These are phyloP conservation scores for Diachrysia chrysitis DNA, from an alignment of 2,888 invertebrate species.

Conservation along the genomic window DNA sequence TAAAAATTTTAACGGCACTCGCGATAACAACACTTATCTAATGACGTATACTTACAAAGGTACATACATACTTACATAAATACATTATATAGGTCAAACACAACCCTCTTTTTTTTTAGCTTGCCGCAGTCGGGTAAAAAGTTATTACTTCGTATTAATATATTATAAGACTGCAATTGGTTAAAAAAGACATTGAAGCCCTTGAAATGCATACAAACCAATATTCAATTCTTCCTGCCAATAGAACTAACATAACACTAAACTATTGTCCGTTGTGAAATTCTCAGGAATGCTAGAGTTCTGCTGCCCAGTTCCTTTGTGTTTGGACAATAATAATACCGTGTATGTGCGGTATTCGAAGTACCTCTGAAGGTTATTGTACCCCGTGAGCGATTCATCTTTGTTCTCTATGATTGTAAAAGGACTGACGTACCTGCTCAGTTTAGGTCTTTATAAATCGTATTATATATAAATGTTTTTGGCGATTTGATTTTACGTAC, in stretches of 20 bases:
- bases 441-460: slow-evolving; percentile 12
- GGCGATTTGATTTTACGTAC: slow-evolving; percentile 5
- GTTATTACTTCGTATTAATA: too few relatives aligned
- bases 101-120: too few relatives aligned
- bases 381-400: slow-evolving; percentile 20
- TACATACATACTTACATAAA: too few relatives aligned
- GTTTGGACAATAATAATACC: slow-evolving; percentile 36
- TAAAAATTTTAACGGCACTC: too few relatives aligned
- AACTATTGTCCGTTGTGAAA: slow-evolving; percentile 38
- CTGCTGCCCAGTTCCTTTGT: slow-evolving; percentile 42
- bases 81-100: too few relatives aligned
- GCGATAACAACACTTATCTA: too few relatives aligned
- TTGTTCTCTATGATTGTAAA: slow-evolving; percentile 27
- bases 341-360: slow-evolving; percentile 23
- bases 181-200: too few relatives aligned
- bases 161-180: too few relatives aligned
- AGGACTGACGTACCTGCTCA: slow-evolving; percentile 24
- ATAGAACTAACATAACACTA: slow-evolving; percentile 45
- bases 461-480: not conserved
- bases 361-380: slow-evolving; percentile 29
- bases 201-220: not conserved
- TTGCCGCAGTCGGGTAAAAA: too few relatives aligned
- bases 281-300: slow-evolving; percentile 37
- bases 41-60: too few relatives aligned
- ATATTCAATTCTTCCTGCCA: not conserved